phyloP scores from a whole-genome alignment of 2,113 vertebrate species.

The Perca flavescens region DNA sequence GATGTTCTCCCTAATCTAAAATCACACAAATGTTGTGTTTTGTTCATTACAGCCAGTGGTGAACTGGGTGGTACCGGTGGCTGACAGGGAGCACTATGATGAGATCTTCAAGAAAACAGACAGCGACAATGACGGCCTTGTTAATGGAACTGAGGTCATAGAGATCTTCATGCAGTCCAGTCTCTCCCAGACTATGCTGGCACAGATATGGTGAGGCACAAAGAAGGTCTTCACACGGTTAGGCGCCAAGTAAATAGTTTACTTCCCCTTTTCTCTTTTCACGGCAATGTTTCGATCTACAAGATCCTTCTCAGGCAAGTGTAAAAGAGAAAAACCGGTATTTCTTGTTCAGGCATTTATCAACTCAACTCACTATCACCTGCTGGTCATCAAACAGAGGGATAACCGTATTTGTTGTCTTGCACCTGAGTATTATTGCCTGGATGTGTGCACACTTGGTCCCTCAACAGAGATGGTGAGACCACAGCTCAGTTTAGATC shows the following conservation, averaged over 20 bases:
- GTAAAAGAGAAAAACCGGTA: not conserved
- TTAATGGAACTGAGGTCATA: conserved; percentile 94
- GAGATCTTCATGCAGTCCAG: conserved; percentile 98
- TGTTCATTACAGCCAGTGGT: conserved; percentile 79
- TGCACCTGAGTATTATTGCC: no score
- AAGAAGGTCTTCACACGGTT: no score
- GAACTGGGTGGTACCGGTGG: conserved; percentile 91
- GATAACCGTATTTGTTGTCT: no score
- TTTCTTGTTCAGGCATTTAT: not conserved
- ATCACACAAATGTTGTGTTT: not conserved
- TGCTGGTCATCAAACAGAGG: not conserved
- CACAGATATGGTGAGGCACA: conserved; percentile 94
- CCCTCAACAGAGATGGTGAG: not conserved
- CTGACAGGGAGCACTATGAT: conserved; percentile 90
- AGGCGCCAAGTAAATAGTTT: no score
- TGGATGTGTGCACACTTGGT: no score
- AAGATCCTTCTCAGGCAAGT: not conserved
- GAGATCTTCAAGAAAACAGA: conserved; percentile 94
- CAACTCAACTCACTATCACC: not conserved
- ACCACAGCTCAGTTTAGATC: not conserved
- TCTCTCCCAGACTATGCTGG: conserved; percentile 92
- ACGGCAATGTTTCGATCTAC: not conserved
- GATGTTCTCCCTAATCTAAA: conserved; percentile 10
- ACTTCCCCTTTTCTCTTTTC: no score
- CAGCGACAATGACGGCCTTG: conserved; percentile 90